phyloP scores from a whole-genome alignment of 2,888 invertebrate genomes.

The Leptinotarsa haldemani region DNA sequence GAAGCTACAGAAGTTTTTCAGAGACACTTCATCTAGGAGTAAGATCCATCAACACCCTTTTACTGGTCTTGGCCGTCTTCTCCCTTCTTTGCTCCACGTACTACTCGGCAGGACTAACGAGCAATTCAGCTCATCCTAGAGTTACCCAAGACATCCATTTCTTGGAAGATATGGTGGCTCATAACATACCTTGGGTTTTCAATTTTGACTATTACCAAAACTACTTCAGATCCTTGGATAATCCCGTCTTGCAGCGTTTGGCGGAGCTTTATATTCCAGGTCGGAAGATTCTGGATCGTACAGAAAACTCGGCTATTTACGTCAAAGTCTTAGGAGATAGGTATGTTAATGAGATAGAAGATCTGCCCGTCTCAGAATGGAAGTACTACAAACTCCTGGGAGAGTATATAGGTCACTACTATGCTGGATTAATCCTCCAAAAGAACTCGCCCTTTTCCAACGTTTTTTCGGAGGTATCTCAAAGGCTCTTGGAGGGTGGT shows the following conservation, averaged over 20 bases:
- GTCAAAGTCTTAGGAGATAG: neutral
- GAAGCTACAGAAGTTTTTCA: neutral
- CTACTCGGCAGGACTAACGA: conserved; percentile 19
- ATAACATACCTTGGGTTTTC: conserved; percentile 5
- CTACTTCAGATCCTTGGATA: neutral
- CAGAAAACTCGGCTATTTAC: conserved; percentile 5
- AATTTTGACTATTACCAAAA: neutral
- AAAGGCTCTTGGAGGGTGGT: conserved; percentile 6
- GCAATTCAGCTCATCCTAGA: neutral
- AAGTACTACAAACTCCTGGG: conserved; percentile 16
- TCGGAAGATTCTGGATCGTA: neutral
- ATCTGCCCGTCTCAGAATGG: neutral
- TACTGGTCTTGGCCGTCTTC: conserved; percentile 13
- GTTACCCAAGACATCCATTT: neutral
- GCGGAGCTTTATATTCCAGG: neutral
- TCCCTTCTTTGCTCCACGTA: conserved; percentile 6
- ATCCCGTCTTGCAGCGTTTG: neutral
- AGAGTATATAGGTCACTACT: neutral
- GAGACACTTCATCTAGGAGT: neutral
- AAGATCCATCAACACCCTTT: neutral
- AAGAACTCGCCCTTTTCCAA: conserved; percentile 4
- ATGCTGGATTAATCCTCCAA: neutral
- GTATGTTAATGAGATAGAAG: neutral
- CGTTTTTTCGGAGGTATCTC: neutral
- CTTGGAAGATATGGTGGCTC: conserved; percentile 8